phyloP scores from a whole-genome alignment of 2,888 invertebrate genomes.

The Galerucella nymphaeae region DNA sequence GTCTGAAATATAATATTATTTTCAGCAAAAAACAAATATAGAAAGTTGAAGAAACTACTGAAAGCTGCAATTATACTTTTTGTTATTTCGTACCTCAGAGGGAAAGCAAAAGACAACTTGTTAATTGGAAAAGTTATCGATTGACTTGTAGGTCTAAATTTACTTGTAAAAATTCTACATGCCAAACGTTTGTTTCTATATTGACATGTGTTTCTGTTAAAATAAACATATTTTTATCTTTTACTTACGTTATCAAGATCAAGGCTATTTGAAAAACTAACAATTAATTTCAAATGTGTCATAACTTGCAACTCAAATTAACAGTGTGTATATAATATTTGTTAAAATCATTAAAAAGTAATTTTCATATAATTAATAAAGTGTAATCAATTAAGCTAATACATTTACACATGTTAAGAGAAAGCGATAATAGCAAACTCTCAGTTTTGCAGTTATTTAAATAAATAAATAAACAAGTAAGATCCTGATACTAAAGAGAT shows the following conservation, averaged over 20 bases:
- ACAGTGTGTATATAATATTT: background rate
- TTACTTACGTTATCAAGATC: background rate
- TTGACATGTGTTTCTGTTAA: background rate
- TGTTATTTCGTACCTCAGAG: no score
- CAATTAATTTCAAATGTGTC: conserved; percentile 2
- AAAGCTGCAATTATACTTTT: no score
- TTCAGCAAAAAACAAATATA: background rate
- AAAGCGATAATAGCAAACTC: no score
- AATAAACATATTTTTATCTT: background rate
- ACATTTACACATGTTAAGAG: no score
- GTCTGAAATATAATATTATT: conserved; percentile 69
- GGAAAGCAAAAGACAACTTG: no score
- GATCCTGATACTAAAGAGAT: no score
- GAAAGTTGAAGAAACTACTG: no score
- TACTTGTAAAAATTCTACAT: no score
- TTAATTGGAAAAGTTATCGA: no score
- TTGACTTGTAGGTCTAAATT: no score
- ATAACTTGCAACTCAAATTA: background rate
- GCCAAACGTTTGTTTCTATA: background rate
- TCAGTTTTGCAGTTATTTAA: conserved; percentile 5
- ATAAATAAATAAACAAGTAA: background rate
- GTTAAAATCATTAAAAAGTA: background rate
- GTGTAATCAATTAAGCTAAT: no score
- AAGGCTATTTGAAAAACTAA: background rate
- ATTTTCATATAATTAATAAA: no score